Base-by-base conservation (phyloP, 2,113 vertebrate genomes). In the Tricholaema leucomelas region DNA sequence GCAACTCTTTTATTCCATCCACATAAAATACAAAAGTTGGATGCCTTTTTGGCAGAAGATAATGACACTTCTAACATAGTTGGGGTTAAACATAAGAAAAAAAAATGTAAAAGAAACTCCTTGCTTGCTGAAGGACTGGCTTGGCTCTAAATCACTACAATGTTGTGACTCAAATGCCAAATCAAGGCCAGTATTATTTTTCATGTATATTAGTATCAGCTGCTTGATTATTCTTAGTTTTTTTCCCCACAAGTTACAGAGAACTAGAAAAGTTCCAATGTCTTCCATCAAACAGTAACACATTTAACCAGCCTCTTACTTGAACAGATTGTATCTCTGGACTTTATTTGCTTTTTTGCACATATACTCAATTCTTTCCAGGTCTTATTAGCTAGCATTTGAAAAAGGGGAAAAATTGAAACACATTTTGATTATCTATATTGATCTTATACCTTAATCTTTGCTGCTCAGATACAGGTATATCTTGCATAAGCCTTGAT, bases 401-500 rank as follows among this genome's bases (percentile, higher is more conserved):
- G 20, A 84, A 61, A 70, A 83, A 44, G 27, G 21, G 31, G 28
- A 1, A 5, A 30, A 72, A 81, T 36, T 28, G 5, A 36, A 84
- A 50, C 19, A 11, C 30, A 12, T 73, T 79, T 91, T 91, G 61
- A 81, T 91, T 69, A 19, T 16, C 27, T 20, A 3, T 83, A 76
- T 88, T 84, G 87, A 84, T 91, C 70, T 77, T 77, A 48, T n/a
- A 36, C 63, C 54, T 94, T 91, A 92, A 92, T 81, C 79, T 91
- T 76, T 72, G 23, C 36, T 87, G 77, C 70, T 93, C 59, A 85
- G 55, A 66, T 80, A 33, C 30, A 38, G 55, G 38, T 80, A 52
- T 52, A 44, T 73, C 75, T 87, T 75, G 46, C 27, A 24, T 63
- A 52, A 52, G 44, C 20, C 65, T 91, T 90, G 48, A 64, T 0